Evolutionary conservation across 2,113 vertebrate species (phyloP), one percentile per base, ranked within the genome.

Genomic region (Echinops telfairi): DNA sequence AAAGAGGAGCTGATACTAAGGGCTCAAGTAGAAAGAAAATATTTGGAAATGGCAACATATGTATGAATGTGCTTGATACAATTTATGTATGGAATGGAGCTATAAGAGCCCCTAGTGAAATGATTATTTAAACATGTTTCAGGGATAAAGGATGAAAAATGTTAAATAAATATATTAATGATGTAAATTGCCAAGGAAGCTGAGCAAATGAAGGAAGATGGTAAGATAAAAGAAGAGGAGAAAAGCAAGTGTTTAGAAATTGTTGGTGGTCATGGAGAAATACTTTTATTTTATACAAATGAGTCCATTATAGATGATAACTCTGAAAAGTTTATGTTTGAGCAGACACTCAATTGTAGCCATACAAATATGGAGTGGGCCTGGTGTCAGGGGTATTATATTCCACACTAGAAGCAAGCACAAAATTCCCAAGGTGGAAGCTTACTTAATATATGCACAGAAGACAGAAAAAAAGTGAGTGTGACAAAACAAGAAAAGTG

Each of bases 401-500:
- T 36, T 77, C 14, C 57, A 78, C 16, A 9, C 9, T 92, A 86
- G 92, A 36, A 83, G 53, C 23, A 91, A 80, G 23, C 23, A 92
- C 38, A 91, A 29, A 40, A 66, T 89, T 23, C 12, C 12, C 33
- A 80, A 60, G 0, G 1, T 78, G 23, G 33, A 29, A 4, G 1
- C 20, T 53, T 9, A 4, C 4, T 76, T 88, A 29, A 33, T 57
- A 70, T 58, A 73, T 90, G 62, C 38, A 31, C 53, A 4, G 23
- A 40, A 47, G 9, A 60, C 2, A 80, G 70, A 76, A 70, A 10
- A 84, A 23, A 84, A 20, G 57, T 12, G 0, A 84, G 70, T 40
- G 6, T 85, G 47, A 76, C 12, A 40, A 25, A 78, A 58, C 7
- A 17, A 92, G 0, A 75, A 31, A 68, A 84, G 53, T 1, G 20